These are phyloP conservation scores for Hermaeophaga mercurialis DNA, from an alignment of 2,888 invertebrate genomes.

Conservation along the genomic window DNA sequence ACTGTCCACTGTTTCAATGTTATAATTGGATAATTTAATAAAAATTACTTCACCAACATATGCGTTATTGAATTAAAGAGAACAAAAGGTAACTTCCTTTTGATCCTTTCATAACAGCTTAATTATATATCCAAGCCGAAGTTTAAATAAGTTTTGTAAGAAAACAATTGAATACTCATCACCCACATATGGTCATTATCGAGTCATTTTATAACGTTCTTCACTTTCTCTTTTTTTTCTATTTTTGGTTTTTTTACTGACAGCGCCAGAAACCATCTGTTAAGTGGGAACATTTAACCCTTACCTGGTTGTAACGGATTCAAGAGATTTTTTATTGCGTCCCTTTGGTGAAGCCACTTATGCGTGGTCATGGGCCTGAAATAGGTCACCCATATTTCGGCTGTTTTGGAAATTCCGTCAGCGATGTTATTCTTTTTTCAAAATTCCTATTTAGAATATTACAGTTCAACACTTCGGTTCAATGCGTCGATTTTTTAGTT, in stretches of 20 bases:
- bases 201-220: conserved; percentile 35
- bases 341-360: conserved; percentile 7
- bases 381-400: conserved; percentile 22
- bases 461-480: no score
- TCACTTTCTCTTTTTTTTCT: conserved; percentile 46
- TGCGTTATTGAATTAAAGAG: conserved; percentile 34
- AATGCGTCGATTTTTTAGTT: no score
- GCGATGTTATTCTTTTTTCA: no score
- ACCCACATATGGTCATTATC: conserved; percentile 47
- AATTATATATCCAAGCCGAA: conserved; percentile 46
- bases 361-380: conserved; percentile 22
- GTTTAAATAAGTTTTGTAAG: conserved; percentile 47
- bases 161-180: conserved; percentile 50
- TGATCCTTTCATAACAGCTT: conserved; percentile 44
- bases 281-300: conserved; percentile 36
- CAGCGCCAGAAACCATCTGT: conserved; percentile 38
- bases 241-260: conserved; percentile 35
- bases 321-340: conserved; percentile 34
- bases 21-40: conserved; percentile 25
- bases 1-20: conserved; percentile 21
- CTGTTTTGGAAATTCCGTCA: no score
- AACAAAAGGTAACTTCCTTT: conserved; percentile 36
- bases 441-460: no score
- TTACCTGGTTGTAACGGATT: conserved; percentile 38
- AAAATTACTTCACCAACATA: conserved; percentile 28